A percentile compares a stretch with the other conserved stretches of the same genome.
These are phyloP conservation scores for Sebastes fasciatus DNA, from an alignment of 2,113 vertebrate genomes.

Conservation along the genomic window DNA sequence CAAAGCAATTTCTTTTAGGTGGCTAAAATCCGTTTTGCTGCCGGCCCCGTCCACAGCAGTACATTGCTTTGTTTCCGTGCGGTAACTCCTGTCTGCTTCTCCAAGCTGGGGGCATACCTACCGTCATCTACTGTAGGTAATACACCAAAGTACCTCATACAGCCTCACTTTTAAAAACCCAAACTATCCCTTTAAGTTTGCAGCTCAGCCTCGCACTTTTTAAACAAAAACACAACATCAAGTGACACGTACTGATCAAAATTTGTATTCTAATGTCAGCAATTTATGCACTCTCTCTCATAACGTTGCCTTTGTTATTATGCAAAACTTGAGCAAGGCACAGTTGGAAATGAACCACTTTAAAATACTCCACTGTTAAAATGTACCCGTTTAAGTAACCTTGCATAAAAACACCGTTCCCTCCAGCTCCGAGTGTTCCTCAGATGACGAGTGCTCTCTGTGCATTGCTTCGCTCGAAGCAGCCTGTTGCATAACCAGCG, in stretches of 20 bases:
- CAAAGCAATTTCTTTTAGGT: too few relatives aligned
- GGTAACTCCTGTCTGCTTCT: too few relatives aligned
- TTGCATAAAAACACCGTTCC: not conserved
- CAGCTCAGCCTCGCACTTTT: not conserved
- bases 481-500: slow-evolving; percentile 68
- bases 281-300: too few relatives aligned
- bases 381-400: slow-evolving; percentile 6
- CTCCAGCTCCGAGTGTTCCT: slow-evolving; percentile 27
- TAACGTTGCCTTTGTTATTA: not conserved
- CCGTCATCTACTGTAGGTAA: too few relatives aligned
- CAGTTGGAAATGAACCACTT: not conserved
- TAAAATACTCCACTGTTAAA: not conserved
- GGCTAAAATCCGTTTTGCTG: too few relatives aligned
- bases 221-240: slow-evolving; percentile 1
- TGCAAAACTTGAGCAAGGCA: not conserved
- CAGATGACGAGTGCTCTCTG: slow-evolving; percentile 19
- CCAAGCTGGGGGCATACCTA: too few relatives aligned
- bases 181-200: too few relatives aligned
- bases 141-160: too few relatives aligned
- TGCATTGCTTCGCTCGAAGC: slow-evolving; percentile 37
- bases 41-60: too few relatives aligned
- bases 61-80: too few relatives aligned
- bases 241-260: not conserved
- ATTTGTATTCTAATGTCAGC: not conserved
- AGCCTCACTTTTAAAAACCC: too few relatives aligned